phyloP scores from a whole-genome alignment of 2,113 vertebrate genomes.

The Mormyrus lacerda region DNA sequence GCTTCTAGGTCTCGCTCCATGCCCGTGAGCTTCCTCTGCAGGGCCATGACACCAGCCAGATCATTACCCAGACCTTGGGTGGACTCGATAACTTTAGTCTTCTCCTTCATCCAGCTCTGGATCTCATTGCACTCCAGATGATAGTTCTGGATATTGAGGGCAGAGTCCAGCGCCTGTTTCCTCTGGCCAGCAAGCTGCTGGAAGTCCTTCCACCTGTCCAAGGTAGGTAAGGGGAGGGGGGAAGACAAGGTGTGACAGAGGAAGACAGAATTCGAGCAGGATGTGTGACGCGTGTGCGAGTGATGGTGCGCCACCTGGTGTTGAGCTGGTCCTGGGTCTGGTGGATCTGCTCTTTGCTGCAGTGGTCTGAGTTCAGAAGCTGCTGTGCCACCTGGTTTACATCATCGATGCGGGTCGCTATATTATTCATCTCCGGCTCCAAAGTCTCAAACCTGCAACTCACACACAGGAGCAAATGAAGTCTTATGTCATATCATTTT shows the following conservation, averaged over 20 bases:
- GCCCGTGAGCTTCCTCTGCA: conserved; percentile 85
- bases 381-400: conserved; percentile 75
- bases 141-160: conserved; percentile 89
- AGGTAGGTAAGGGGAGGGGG: background rate
- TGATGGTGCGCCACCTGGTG: conserved; percentile 47
- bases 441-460: conserved; percentile 81
- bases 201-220: conserved; percentile 81
- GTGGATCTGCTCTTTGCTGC: conserved; percentile 73
- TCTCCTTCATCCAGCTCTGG: conserved; percentile 88
- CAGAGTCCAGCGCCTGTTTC: conserved; percentile 76
- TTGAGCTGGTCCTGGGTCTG: conserved; percentile 74
- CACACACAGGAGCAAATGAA: background rate
- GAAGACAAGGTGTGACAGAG: background rate
- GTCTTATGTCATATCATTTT: too few species aligned
- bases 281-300: too few species aligned
- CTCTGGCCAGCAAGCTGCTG: conserved; percentile 70
- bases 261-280: background rate
- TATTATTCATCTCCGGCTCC: conserved; percentile 87
- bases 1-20: conserved; percentile 88
- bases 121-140: conserved; percentile 90
- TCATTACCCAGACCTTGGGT: conserved; percentile 85
- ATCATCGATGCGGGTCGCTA: conserved; percentile 67
- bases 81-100: conserved; percentile 90
- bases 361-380: conserved; percentile 67
- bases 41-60: conserved; percentile 79